phyloP scores from a whole-genome alignment of 2,113 vertebrate species.

The Cyphomyrus plagiostoma region DNA sequence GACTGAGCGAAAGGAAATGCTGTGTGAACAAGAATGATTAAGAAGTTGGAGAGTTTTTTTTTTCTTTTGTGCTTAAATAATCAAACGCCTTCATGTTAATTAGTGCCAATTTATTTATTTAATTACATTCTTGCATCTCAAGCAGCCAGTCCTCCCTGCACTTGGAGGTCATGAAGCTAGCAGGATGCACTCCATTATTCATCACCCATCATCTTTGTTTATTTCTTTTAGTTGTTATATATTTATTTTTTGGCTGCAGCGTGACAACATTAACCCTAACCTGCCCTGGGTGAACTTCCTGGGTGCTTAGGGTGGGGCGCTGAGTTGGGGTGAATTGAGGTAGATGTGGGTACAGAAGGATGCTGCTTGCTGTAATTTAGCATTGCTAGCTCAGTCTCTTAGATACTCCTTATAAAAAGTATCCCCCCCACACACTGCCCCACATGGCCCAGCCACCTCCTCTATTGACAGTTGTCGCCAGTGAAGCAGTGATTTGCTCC shows the following conservation, averaged over 20 bases:
- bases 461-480: not conserved
- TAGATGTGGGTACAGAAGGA: not conserved
- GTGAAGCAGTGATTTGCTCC: not conserved
- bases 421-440: not conserved
- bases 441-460: not conserved
- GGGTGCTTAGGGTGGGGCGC: not conserved
- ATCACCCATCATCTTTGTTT: not conserved
- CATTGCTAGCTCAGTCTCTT: not conserved
- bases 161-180: constrained; percentile 12
- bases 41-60: constrained; percentile 92
- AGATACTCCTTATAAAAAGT: not conserved
- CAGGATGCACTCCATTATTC: constrained; percentile 12
- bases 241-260: not conserved
- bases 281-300: not conserved
- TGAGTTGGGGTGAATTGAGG: not conserved
- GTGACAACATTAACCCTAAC: not conserved
- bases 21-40: constrained; percentile 99
- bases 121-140: constrained; percentile 98
- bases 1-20: constrained; percentile 93
- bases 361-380: not conserved
- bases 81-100: constrained; percentile 89
- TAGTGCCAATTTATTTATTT: constrained; percentile 99
- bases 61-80: constrained; percentile 73
- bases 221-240: not conserved
- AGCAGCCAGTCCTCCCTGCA: constrained; percentile 12